Conservation (phyloP, 2,113 vertebrate species). For the Ciconia maguari region DNA sequence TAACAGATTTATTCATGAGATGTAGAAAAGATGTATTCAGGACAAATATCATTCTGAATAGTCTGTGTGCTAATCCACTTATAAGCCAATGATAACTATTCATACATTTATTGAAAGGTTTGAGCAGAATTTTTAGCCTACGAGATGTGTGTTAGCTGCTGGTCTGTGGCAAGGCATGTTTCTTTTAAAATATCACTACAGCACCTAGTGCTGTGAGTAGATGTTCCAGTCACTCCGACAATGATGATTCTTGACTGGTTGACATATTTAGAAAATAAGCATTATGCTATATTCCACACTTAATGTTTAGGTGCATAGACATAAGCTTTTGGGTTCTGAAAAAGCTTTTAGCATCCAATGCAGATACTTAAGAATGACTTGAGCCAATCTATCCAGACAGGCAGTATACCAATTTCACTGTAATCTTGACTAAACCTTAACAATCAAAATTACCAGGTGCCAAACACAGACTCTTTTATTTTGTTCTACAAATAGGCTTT, state of each 20-base stretch:
- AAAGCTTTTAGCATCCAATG: background rate
- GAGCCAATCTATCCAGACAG: background rate
- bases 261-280: background rate
- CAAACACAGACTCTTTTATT: background rate
- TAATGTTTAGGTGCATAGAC: background rate
- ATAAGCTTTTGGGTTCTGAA: background rate
- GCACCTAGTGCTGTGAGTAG: background rate
- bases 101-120: background rate
- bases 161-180: background rate
- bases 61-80: background rate
- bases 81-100: background rate
- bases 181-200: background rate
- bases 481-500: background rate
- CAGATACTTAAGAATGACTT: background rate
- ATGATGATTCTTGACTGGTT: background rate
- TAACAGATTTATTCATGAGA: conserved; percentile 43
- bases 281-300: background rate
- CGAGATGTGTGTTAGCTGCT: background rate
- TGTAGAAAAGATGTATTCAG: conserved; percentile 38
- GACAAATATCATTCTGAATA: conserved; percentile 12
- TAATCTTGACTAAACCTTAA: background rate
- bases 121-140: background rate
- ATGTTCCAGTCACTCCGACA: background rate
- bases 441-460: background rate
- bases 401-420: accelerated